These are phyloP conservation scores for Muscina levida DNA, from an alignment of 2,888 invertebrate genomes.

Conservation along the genomic window DNA sequence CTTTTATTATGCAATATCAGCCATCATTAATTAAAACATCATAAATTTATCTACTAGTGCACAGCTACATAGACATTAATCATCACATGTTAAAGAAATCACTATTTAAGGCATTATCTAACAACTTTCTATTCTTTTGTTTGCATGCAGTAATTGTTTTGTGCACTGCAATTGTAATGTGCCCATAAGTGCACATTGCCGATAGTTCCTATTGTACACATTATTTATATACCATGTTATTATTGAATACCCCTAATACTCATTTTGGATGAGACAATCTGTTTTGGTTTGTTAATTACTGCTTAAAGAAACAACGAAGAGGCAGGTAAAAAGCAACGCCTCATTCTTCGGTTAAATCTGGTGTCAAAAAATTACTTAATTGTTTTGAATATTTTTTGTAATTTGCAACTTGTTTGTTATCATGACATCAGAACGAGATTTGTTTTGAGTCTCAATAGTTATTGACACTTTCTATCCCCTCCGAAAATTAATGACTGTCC, in stretches of 20 bases:
- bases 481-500: slow-evolving; percentile 9
- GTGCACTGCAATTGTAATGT: too few relatives aligned
- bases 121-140: too few relatives aligned
- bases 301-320: slow-evolving; percentile 4
- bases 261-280: slow-evolving; percentile 1
- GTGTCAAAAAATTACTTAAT: slow-evolving; percentile 21
- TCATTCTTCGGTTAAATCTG: not conserved
- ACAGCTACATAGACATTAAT: too few relatives aligned
- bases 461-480: not conserved
- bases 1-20: too few relatives aligned
- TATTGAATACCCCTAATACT: slow-evolving; percentile 9
- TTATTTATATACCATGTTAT: too few relatives aligned
- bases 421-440: not conserved
- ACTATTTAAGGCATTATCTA: too few relatives aligned
- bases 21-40: too few relatives aligned
- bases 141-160: too few relatives aligned
- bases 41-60: too few relatives aligned
- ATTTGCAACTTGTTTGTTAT: slow-evolving; percentile 17
- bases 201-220: too few relatives aligned
- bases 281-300: slow-evolving; percentile 43
- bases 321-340: slow-evolving; percentile 49
- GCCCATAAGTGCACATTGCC: too few relatives aligned
- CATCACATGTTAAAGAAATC: too few relatives aligned
- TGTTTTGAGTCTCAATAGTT: slow-evolving; percentile 4
- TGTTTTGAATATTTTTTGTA: not conserved